A percentile compares a stretch with the other conserved stretches of the same genome.
Evolutionary conservation across 2,888 invertebrate genomes (phyloP).

Genomic region (Pachydiplax longipennis): DNA sequence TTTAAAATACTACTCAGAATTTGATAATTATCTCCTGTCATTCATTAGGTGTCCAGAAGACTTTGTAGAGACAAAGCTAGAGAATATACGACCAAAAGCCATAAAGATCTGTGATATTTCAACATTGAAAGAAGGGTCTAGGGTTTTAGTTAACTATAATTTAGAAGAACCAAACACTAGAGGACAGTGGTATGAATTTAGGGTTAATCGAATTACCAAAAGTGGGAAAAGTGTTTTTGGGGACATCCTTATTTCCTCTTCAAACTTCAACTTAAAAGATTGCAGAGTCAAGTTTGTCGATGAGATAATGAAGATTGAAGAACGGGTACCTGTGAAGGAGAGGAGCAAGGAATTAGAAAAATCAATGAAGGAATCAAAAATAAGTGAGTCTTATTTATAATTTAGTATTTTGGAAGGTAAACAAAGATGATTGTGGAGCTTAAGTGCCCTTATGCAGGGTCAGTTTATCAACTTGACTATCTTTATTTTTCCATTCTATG

Average conservation of each 20-base stretch:
- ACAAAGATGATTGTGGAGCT: not conserved
- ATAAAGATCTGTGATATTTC: conserved; percentile 63
- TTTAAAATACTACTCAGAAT: conserved; percentile 56
- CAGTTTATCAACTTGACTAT: no score
- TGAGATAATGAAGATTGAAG: conserved; percentile 73
- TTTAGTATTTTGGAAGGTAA: not conserved
- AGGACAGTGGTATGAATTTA: conserved; percentile 73
- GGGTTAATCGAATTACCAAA: conserved; percentile 52
- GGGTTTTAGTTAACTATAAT: conserved; percentile 78
- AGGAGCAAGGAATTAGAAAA: conserved; percentile 61
- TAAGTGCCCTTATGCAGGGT: no score
- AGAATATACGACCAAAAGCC: conserved; percentile 74
- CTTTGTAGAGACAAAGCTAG: conserved; percentile 57
- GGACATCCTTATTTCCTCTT: not conserved
- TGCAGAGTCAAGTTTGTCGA: conserved; percentile 67
- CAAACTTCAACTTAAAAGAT: conserved; percentile 65
- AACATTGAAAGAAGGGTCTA: conserved; percentile 67
- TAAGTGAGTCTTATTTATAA: conserved; percentile 46
- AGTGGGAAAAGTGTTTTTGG: conserved; percentile 50
- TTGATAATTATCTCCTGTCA: conserved; percentile 47
- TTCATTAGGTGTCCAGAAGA: conserved; percentile 51
- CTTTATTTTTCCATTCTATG: no score
- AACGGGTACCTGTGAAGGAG: conserved; percentile 61
- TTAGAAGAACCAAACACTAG: conserved; percentile 70
- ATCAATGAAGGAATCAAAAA: conserved; percentile 49